Percentiles rank a stretch among this genome's conserved stretches.
Conservation (phyloP, 2,797 vertebrate species). For the Gallinago stenura region DNA sequence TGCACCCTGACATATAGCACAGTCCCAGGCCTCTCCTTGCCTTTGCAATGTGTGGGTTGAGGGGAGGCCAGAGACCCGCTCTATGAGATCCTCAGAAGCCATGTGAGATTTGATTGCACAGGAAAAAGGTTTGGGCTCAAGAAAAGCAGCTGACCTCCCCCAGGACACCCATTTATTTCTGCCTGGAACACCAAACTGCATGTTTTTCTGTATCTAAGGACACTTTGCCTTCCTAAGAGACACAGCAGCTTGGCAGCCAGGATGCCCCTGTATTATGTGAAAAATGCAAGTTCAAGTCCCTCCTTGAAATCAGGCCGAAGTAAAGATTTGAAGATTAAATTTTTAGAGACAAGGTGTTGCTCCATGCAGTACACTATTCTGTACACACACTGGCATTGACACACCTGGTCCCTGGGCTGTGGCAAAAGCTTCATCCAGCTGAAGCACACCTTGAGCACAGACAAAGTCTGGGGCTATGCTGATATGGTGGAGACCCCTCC, state of each 20-base stretch:
- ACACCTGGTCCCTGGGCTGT: background rate
- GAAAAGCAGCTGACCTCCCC: background rate
- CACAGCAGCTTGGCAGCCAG: background rate
- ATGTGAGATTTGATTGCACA: background rate
- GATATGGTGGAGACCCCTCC: background rate
- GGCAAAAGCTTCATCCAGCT: background rate
- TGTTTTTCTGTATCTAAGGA: background rate
- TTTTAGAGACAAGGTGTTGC: background rate
- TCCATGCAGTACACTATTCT: background rate
- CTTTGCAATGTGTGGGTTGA: fast-evolving
- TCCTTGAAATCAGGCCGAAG: background rate
- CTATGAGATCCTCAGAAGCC: background rate
- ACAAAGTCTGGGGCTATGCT: background rate
- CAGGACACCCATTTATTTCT: background rate
- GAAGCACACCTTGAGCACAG: background rate
- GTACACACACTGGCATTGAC: background rate
- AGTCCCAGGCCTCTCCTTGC: background rate
- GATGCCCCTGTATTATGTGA: fast-evolving
- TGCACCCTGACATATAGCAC: background rate
- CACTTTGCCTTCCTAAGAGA: background rate
- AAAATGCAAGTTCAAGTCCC: background rate
- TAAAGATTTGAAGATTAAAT: background rate
- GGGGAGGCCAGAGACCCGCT: background rate
- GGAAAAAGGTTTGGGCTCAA: background rate
- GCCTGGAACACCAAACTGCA: background rate